A percentile compares a stretch with the other conserved stretches of the same genome.
Evolutionary conservation across 2,888 invertebrate genomes (phyloP).

Genomic region (Nineta flava): DNA sequence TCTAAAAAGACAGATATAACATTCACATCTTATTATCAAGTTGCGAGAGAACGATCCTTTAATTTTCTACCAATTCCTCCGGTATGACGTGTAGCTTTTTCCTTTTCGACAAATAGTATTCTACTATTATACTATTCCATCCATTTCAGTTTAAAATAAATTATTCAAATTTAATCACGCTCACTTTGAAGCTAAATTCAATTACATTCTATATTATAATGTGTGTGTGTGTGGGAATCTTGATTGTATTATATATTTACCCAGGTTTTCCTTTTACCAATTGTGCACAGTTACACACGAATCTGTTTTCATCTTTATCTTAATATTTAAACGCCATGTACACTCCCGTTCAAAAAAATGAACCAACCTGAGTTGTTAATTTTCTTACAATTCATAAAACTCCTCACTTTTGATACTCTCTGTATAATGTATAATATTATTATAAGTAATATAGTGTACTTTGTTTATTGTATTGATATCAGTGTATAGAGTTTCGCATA

Average conservation of each 20-base stretch:
- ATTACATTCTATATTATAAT: constrained; percentile 23
- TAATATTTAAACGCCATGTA: too few relatives aligned
- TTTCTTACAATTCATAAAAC: too few relatives aligned
- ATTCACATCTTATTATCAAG: constrained; percentile 3
- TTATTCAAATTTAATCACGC: constrained; percentile 30
- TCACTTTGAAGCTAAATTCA: constrained; percentile 24
- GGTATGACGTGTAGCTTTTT: constrained; percentile 7
- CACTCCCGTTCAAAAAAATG: too few relatives aligned
- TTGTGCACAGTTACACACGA: too few relatives aligned
- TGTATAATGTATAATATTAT: too few relatives aligned
- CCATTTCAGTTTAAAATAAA: constrained; percentile 18
- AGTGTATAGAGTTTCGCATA: too few relatives aligned
- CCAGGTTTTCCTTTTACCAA: too few relatives aligned
- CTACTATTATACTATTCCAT: constrained; percentile 17
- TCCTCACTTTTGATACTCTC: too few relatives aligned
- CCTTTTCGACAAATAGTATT: constrained; percentile 10
- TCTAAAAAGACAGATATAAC: neutral
- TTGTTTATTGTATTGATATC: too few relatives aligned
- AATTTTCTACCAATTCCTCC: neutral
- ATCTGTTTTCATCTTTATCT: too few relatives aligned
- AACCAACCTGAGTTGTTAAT: too few relatives aligned
- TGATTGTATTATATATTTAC: constrained; percentile 21
- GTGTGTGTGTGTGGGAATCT: constrained; percentile 20
- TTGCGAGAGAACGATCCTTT: constrained; percentile 1
- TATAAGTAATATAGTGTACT: too few relatives aligned